Evolutionary conservation across 1,140 invertebrate species (phyloP), one percentile per base, ranked within the genome.

Genomic region (Pseudomyrmex gracilis): DNA sequence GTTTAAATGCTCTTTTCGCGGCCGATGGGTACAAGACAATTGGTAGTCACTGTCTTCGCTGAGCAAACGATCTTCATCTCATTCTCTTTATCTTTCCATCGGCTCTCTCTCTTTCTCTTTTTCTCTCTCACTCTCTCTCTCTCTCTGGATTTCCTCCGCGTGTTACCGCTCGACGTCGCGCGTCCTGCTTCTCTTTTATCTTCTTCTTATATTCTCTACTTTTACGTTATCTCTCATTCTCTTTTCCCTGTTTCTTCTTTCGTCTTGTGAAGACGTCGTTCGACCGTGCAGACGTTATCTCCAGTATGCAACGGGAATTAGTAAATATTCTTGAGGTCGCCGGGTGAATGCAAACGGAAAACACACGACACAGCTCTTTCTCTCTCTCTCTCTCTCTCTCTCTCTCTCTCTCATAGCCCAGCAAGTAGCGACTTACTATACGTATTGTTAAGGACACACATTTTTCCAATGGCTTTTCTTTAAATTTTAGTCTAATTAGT

Each of bases 271-370:
- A 58, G 57, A 64, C 60, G 13, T 60, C 7, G 15, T 53, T 68
- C 45, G 3, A 83, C 83, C 66, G 17, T 80, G 73, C 57, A 64
- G 83, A 89, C 88, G 88, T 93, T 93, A 93, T 93, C 92, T 92
- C 70, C 67, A 71, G 85, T 89, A 92, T 90, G 91, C 91, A 92
- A 90, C 87, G 89, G 87, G 92, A 94, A 93, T 93, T 92, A 91
- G 91, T 92, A 92, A 92, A 90, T 90, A 90, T 89, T 85, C 83
- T 67, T 58, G 84, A 55, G 85, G 34, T 77, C 17, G 34, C 73
- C 17, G 78, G 17, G 49, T 57, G 60, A 80, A 85, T 55, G 74
- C 74, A 64, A 45, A 61, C 66, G 47, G 66, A 34, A 34, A 34
- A 34, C 71, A 60, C 53, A 61, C 57, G 58, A 20, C 49, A 76